Evolutionary conservation across 2,113 vertebrate species (phyloP).

Genomic region (Mus spicilegus): DNA sequence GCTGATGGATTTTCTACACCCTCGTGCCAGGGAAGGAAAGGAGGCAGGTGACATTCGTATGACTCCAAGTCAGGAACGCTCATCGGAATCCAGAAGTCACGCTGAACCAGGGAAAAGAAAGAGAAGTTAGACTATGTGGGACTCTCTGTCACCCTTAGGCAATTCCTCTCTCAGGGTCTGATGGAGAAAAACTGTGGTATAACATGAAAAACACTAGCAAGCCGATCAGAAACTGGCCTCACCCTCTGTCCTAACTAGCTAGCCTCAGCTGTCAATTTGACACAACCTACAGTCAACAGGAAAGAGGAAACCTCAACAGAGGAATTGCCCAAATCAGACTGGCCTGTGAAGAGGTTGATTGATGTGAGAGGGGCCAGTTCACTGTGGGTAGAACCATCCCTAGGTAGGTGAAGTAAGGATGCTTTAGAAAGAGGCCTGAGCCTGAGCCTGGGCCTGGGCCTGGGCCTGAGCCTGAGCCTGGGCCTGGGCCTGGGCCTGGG

Average conservation of each 20-base stretch:
- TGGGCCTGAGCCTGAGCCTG: too few relatives aligned
- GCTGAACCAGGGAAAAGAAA: neutral
- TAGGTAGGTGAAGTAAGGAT: too few relatives aligned
- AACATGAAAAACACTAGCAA: neutral
- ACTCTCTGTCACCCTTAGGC: neutral
- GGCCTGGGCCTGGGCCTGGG: too few relatives aligned
- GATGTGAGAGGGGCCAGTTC: too few relatives aligned
- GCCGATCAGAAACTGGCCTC: neutral
- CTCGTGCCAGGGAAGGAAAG: neutral
- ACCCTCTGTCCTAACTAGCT: neutral
- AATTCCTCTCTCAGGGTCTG: neutral
- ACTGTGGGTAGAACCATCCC: neutral
- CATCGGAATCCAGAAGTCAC: neutral
- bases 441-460: too few relatives aligned
- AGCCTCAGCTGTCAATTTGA: neutral
- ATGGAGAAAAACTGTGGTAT: neutral
- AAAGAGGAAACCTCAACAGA: neutral
- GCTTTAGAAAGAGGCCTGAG: neutral
- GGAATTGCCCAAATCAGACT: neutral
- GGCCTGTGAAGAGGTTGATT: neutral
- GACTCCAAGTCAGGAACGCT: neutral
- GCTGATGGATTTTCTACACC: neutral
- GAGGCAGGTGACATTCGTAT: neutral
- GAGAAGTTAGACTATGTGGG: neutral
- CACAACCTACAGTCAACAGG: neutral